These are phyloP conservation scores for Euplexia lucipara DNA, from an alignment of 2,888 invertebrate genomes.

Conservation along the genomic window DNA sequence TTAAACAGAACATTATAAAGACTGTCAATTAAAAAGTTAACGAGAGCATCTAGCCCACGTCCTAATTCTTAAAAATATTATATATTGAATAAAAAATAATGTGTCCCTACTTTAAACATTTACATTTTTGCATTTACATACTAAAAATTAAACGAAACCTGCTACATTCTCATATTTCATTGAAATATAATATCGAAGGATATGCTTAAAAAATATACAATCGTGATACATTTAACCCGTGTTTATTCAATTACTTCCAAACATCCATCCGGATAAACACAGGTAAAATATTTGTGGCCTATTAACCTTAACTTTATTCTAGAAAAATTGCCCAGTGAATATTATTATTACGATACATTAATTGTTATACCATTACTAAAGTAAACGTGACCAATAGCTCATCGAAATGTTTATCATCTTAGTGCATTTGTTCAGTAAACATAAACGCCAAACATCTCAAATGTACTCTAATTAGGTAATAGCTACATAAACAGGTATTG, in stretches of 20 bases:
- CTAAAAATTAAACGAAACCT: neutral
- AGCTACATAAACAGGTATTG: slow-evolving; percentile 29
- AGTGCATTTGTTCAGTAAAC: slow-evolving; percentile 45
- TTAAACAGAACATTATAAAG: slow-evolving; percentile 42
- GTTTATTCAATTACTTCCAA: slow-evolving; percentile 4
- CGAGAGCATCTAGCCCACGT: slow-evolving; percentile 26
- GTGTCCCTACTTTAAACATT: neutral
- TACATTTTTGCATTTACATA: neutral
- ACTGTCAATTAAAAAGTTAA: neutral
- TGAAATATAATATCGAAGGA: slow-evolving; percentile 7
- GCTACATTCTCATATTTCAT: slow-evolving; percentile 20
- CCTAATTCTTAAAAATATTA: neutral
- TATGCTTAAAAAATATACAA: slow-evolving; percentile 11
- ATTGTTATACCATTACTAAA: slow-evolving; percentile 1
- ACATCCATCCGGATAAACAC: slow-evolving; percentile 8
- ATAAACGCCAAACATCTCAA: slow-evolving; percentile 44
- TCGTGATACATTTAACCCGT: slow-evolving; percentile 4
- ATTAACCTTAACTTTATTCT: slow-evolving; percentile 2
- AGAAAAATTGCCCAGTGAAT: slow-evolving; percentile 9
- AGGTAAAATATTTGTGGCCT: slow-evolving; percentile 5
- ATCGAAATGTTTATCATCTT: slow-evolving; percentile 28
- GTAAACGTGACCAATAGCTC: slow-evolving; percentile 31
- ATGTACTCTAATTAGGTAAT: slow-evolving; percentile 48
- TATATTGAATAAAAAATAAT: neutral
- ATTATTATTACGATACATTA: slow-evolving; percentile 13